phyloP scores from a whole-genome alignment of 2,113 vertebrate genomes.

The Macrotis lagotis region DNA sequence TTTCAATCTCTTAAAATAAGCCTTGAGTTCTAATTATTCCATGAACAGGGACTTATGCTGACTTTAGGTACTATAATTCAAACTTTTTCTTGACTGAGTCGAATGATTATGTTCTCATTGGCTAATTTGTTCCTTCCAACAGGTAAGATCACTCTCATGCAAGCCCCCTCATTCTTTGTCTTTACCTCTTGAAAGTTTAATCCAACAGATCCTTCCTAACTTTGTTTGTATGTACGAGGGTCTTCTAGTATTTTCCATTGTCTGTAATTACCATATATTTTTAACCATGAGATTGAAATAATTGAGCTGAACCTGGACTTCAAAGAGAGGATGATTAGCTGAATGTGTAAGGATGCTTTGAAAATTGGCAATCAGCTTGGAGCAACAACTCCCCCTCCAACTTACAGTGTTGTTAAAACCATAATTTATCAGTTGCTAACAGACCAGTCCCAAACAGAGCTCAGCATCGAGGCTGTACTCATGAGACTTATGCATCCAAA shows the following conservation, averaged over 20 bases:
- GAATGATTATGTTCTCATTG: background rate
- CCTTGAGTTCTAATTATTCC: conserved; percentile 6
- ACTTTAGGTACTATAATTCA: background rate
- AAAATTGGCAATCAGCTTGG: background rate
- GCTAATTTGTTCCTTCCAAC: background rate
- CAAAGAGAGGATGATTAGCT: background rate
- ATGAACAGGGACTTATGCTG: background rate
- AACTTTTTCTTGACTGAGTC: background rate
- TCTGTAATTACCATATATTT: background rate
- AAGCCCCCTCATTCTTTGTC: background rate
- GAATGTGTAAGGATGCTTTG: background rate
- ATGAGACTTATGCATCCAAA: background rate
- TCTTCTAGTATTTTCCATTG: background rate
- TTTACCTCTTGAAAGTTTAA: background rate
- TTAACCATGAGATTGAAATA: background rate
- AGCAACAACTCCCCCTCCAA: background rate
- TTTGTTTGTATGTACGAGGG: too few species aligned
- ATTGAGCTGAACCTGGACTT: background rate
- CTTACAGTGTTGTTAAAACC: background rate
- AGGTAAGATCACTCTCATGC: background rate
- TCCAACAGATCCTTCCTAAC: background rate
- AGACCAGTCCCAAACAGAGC: background rate
- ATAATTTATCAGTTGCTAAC: conserved; percentile 1
- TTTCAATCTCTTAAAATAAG: conserved; percentile 8
- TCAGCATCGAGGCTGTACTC: background rate